Base-by-base conservation (phyloP, 2,113 vertebrate genomes). In the Leptobrachium leishanense region DNA sequence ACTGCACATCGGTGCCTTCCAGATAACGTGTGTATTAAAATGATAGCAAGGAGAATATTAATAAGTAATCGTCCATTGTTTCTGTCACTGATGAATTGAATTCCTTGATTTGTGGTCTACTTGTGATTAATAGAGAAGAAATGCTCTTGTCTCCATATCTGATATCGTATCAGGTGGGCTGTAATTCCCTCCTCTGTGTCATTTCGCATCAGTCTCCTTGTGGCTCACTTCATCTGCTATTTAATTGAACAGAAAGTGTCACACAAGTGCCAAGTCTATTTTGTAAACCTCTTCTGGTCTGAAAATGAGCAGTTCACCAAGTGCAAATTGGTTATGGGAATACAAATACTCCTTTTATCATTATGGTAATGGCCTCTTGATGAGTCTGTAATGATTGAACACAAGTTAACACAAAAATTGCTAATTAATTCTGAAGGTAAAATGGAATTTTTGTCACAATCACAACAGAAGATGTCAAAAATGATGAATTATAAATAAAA, bases 301-400 rank as follows among this genome's bases (percentile, higher is more conserved):
- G 46, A 43, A 66, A 74, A 68, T 46, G 78, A 74, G 71, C 78
- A 68, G 78, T 62, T 74, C 64, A 74, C 78, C 44, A 81, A 81
- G 78, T 81, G 78, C 72, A 81, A 81, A 81, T 81, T 81, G 64
- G 71, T 74, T 81, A 68, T 59, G 78, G 78, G 78, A 81, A 81
- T 81, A 81, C 72, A 81, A 74, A 74, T 62, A 68, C 77, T 62
- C 78, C 44, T 74, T 62, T 74, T 81, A 81, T 81, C 78, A 74
- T 74, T 59, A 74, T 74, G 64, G 71, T 74, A 81, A 74, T 81
- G 78, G 71, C 71, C 78, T 81, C 72, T 81, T 68, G 71, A 74
- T 74, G 71, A 81, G 78, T 11, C 78, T 68, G n/a, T 81, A 81
- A 81, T 81, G 78, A 81, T 63, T 59, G 71, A 74, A 81, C 64